Evolutionary conservation across 2,113 vertebrate species (phyloP).

Genomic region (Scolopax mira): DNA sequence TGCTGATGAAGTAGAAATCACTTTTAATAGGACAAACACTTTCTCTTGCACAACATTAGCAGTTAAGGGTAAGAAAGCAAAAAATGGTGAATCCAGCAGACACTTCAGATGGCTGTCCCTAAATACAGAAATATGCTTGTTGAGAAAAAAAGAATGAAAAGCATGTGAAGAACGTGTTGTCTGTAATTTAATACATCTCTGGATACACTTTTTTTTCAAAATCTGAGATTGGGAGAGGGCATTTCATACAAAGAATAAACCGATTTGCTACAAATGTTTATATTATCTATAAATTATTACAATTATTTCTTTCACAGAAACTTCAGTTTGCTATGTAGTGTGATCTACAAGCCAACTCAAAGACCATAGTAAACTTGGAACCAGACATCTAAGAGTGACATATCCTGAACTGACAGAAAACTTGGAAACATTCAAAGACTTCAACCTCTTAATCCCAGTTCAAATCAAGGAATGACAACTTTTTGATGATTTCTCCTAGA

Average conservation of each 20-base stretch:
- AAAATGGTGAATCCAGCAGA: background rate
- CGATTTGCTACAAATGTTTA: background rate
- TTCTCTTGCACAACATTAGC: background rate
- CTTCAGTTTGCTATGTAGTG: background rate
- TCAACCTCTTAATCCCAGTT: background rate
- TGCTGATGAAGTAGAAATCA: background rate
- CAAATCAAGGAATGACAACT: background rate
- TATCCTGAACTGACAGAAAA: background rate
- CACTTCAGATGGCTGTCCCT: background rate
- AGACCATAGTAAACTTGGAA: background rate
- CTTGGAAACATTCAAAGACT: background rate
- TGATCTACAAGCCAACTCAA: background rate
- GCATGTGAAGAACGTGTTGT: background rate
- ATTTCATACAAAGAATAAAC: background rate
- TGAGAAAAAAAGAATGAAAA: background rate
- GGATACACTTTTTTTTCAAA: background rate
- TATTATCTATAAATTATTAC: background rate
- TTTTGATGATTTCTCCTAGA: background rate
- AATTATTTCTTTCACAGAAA: background rate
- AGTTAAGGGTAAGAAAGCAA: background rate
- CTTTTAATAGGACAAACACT: background rate
- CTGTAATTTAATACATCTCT: background rate
- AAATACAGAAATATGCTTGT: background rate
- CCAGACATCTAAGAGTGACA: background rate
- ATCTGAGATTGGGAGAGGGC: background rate